phyloP scores from a whole-genome alignment of 2,113 vertebrate genomes.

The Ariopsis seemanni region DNA sequence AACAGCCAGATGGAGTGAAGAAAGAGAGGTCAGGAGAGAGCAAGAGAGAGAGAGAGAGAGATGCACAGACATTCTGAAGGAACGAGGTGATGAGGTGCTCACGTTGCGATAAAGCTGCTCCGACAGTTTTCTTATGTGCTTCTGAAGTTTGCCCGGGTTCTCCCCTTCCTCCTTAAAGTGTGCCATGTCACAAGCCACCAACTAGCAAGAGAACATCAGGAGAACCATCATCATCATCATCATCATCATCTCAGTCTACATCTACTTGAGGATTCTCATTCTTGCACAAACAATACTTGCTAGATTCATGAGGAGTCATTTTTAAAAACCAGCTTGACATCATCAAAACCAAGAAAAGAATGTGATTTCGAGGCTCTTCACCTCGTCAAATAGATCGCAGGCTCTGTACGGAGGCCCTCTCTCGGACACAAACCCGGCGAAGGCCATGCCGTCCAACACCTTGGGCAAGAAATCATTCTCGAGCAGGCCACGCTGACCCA shows the following conservation, averaged over 20 bases:
- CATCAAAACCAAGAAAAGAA: not conserved
- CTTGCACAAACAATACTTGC: not conserved
- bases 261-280: not conserved
- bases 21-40: not conserved
- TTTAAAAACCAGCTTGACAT: too few species aligned
- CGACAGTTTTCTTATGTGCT: conserved; percentile 88
- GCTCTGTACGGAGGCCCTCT: conserved; percentile 92
- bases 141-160: conserved; percentile 82
- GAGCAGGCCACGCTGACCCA: conserved; percentile 92
- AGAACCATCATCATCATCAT: conserved; percentile 25
- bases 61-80: not conserved
- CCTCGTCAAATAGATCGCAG: conserved; percentile 99
- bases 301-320: too few species aligned
- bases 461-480: conserved; percentile 97
- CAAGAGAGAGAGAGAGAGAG: not conserved
- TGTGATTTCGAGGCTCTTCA: conserved; percentile 55
- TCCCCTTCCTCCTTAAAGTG: conserved; percentile 89
- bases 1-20: conserved; percentile 17
- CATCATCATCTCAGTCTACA: not conserved
- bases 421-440: conserved; percentile 97
- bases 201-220: conserved; percentile 67
- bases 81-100: conserved; percentile 61
- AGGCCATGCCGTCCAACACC: conserved; percentile 97
- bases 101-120: conserved; percentile 96
- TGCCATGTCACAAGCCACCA: conserved; percentile 92